These are phyloP conservation scores for Anoncus sp. DNA, from an alignment of 2,888 invertebrate species.

Conservation along the genomic window DNA sequence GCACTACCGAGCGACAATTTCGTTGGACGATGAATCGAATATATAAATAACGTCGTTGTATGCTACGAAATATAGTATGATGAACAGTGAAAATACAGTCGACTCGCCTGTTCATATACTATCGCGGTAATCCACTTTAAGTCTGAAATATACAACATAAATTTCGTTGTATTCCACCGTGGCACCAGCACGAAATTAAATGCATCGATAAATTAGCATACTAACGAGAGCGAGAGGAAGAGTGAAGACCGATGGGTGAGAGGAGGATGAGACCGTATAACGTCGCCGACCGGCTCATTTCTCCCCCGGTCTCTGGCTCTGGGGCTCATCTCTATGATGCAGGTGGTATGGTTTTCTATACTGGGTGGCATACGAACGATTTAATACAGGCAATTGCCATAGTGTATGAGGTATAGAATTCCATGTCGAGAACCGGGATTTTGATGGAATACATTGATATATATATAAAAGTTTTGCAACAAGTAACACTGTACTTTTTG, in stretches of 20 bases:
- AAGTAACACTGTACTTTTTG: background rate
- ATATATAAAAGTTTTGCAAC: background rate
- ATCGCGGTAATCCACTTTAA: slow-evolving; percentile 74
- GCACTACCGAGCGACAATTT: slow-evolving; percentile 23
- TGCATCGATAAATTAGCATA: slow-evolving; percentile 81
- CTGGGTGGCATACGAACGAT: slow-evolving; percentile 27
- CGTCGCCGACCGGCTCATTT: slow-evolving; percentile 44
- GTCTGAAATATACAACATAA: slow-evolving; percentile 78
- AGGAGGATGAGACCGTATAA: slow-evolving; percentile 46
- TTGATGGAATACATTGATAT: background rate
- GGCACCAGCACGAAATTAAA: slow-evolving; percentile 76
- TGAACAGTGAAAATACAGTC: slow-evolving; percentile 49
- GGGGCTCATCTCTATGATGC: slow-evolving; percentile 37
- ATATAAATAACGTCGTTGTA: slow-evolving; percentile 42
- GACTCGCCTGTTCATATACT: slow-evolving; percentile 49
- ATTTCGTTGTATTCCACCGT: slow-evolving; percentile 72
- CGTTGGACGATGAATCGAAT: slow-evolving; percentile 26
- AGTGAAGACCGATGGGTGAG: slow-evolving; percentile 38
- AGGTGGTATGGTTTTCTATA: slow-evolving; percentile 36
- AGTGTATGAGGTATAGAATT: background rate
- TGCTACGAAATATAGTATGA: slow-evolving; percentile 15
- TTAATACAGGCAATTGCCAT: background rate
- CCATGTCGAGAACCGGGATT: background rate
- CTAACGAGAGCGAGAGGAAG: slow-evolving; percentile 75
- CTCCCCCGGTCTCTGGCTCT: slow-evolving; percentile 38